Evolutionary conservation across 1,140 invertebrate species (phyloP), one percentile per base, ranked within the genome.

Genomic region (Cydia amplana): DNA sequence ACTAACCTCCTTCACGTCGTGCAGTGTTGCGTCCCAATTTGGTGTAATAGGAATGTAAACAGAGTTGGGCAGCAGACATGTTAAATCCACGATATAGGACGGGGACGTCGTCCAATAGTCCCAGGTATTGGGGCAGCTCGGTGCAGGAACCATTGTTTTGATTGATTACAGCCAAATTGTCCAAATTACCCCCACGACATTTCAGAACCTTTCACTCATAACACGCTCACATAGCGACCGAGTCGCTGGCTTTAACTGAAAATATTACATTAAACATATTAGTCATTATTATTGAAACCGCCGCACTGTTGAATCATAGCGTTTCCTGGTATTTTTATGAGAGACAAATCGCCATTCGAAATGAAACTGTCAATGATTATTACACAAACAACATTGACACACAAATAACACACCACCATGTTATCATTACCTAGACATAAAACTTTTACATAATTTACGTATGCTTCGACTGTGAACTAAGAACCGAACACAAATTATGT

Each of bases 31-130:
- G 93, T 96, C 95, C 80, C 95, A 94, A 83, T 94, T 95, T 18
- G 95, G 95, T 76, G 94, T 94, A 9, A 98, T 85, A 43, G 95
- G 94, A 79, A 98, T 95, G 81, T 96, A 91, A 83, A 97, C 94
- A 74, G 97, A 97, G 93, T 97, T 98, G 75, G 97, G 97, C 94
- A 98, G 94, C 60, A 98, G 93, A 87, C 97, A 98, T 80, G 96
- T 96, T 28, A 98, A 91, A 80, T 95, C 94, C 23, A 97, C 95
- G 65, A 93, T 90, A 80, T 95, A 94, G 46, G 94, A 94, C 51
- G 94, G 93, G 78, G 93, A 93, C 77, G 93, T 93, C 78, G 93
- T 86, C 95, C 95, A 95, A 84, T 95, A 95, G 82, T 95, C 94
- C 85, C 95, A 95, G 72, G 91, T 93, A 86, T 94, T 95, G 28